Evolutionary conservation across 2,113 vertebrate species (phyloP).

Genomic region (Anas platyrhynchos): DNA sequence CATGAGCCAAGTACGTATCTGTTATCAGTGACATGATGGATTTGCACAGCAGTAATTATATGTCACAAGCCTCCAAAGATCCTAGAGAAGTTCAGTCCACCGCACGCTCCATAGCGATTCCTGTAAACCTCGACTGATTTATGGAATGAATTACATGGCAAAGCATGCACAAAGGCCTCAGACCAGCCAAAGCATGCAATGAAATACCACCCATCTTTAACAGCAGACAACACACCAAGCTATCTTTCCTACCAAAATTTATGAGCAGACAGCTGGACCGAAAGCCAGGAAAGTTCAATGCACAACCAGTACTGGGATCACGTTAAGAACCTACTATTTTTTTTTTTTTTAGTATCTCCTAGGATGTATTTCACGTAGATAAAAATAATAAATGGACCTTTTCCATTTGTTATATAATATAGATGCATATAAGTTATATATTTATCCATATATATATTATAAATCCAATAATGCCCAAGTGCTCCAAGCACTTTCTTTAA

Average conservation of each 20-base stretch:
- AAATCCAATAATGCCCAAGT: neutral
- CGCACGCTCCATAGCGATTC: neutral
- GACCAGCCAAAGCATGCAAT: neutral
- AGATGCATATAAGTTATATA: no score
- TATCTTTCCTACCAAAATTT: slow-evolving; percentile 40
- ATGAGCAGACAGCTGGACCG: slow-evolving; percentile 45
- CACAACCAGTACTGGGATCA: neutral
- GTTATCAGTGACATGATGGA: neutral
- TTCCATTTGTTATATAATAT: no score
- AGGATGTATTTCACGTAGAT: neutral
- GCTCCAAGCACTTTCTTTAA: neutral
- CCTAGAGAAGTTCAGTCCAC: slow-evolving; percentile 19
- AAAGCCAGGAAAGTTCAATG: slow-evolving; percentile 22
- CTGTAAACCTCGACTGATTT: slow-evolving; percentile 21
- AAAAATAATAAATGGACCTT: neutral
- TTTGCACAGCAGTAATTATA: slow-evolving; percentile 48
- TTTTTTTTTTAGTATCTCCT: neutral
- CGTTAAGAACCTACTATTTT: neutral
- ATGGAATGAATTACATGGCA: slow-evolving; percentile 29
- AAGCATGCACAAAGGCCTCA: slow-evolving; percentile 49
- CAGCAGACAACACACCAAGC: neutral
- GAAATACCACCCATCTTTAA: slow-evolving; percentile 21
- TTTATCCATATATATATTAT: no score
- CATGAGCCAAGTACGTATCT: neutral
- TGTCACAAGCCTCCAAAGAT: slow-evolving; percentile 23